phyloP scores from a whole-genome alignment of 2,888 invertebrate genomes.

The Polyommatus iphigenia region DNA sequence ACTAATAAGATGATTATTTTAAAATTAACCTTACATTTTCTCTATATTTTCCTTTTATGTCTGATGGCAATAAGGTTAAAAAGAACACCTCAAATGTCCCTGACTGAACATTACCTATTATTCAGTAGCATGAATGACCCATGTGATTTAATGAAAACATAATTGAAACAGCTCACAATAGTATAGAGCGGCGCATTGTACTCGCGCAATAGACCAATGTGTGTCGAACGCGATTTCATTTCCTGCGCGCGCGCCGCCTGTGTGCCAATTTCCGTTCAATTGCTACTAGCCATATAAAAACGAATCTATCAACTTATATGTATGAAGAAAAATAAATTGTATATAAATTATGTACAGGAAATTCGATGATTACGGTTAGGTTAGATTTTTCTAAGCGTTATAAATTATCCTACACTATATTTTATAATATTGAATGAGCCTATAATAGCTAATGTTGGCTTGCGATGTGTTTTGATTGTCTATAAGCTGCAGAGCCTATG shows the following conservation, averaged over 20 bases:
- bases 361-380: neutral
- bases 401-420: neutral
- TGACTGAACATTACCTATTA: neutral
- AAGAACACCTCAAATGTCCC: neutral
- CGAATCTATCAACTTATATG: neutral
- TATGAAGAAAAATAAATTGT: neutral
- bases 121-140: constrained; percentile 7
- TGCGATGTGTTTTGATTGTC: no score
- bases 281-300: constrained; percentile 24
- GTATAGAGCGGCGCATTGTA: constrained; percentile 42
- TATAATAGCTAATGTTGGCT: no score
- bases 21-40: no score
- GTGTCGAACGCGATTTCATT: constrained; percentile 76
- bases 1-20: no score
- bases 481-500: no score
- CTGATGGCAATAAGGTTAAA: neutral
- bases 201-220: constrained; percentile 65
- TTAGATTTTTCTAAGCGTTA: neutral
- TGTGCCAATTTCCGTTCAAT: constrained; percentile 63
- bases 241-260: constrained; percentile 74
- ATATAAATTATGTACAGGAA: neutral
- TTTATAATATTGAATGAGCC: no score
- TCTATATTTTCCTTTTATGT: neutral
- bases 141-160: constrained; percentile 16
- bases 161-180: constrained; percentile 25